Percentiles rank a stretch among this genome's conserved stretches.
These are phyloP conservation scores for Chaetorhynchus papuensis DNA, from an alignment of 2,113 vertebrate species.

Conservation along the genomic window DNA sequence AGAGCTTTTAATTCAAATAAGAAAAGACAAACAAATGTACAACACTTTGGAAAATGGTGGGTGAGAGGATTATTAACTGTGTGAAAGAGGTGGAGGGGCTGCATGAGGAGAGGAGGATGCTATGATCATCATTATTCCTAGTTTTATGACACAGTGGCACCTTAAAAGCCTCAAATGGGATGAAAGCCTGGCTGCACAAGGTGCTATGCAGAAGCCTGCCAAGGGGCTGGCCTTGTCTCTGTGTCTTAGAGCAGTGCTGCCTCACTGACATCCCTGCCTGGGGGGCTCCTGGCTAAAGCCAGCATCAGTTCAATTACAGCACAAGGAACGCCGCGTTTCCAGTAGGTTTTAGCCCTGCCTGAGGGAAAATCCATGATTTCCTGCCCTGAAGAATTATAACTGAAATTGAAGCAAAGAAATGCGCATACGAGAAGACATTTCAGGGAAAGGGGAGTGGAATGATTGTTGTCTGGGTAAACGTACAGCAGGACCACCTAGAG, in stretches of 20 bases:
- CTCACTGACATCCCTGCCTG: background rate
- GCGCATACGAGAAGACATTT: accelerated
- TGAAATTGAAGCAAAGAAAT: background rate
- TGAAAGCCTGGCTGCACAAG: background rate
- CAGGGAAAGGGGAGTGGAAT: background rate
- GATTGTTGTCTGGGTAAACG: background rate
- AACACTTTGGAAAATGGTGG: background rate
- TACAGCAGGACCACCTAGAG: background rate
- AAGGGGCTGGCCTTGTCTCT: background rate
- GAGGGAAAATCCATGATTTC: background rate
- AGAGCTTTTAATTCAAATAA: slow-evolving; percentile 13
- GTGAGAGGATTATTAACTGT: background rate
- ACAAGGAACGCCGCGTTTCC: accelerated
- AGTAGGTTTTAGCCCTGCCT: background rate
- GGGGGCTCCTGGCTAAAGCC: background rate
- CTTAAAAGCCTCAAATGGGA: background rate
- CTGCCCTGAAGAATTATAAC: background rate
- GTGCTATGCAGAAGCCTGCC: background rate
- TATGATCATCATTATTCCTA: background rate
- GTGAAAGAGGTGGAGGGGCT: background rate
- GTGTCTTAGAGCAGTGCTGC: background rate
- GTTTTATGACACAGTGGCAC: background rate
- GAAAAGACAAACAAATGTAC: background rate
- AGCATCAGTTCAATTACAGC: background rate
- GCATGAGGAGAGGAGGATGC: background rate